Conservation (phyloP, 2,113 vertebrate species). For the Zosterops japonicus region DNA sequence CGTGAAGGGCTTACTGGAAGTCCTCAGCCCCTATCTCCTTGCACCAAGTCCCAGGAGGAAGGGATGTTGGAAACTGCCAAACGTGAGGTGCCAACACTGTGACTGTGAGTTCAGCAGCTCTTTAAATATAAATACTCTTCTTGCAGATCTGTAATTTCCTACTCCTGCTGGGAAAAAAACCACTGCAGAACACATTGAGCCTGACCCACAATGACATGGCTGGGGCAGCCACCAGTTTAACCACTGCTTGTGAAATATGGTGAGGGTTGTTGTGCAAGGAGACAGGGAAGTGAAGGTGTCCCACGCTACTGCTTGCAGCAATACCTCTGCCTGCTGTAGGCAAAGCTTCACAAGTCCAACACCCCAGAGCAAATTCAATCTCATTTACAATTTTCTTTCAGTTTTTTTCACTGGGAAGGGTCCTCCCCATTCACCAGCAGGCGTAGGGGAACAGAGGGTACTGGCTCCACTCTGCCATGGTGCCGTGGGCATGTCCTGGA, state of each 20-base stretch:
- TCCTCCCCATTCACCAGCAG: slow-evolving; percentile 79
- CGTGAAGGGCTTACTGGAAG: neutral
- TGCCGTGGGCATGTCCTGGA: slow-evolving; percentile 79
- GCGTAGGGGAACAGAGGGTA: slow-evolving; percentile 89
- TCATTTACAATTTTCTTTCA: slow-evolving; percentile 45
- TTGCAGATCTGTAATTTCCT: neutral
- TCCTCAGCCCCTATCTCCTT: neutral
- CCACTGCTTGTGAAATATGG: neutral
- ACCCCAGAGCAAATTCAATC: neutral
- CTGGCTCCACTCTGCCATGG: slow-evolving; percentile 87
- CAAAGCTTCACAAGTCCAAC: neutral
- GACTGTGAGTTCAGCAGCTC: neutral
- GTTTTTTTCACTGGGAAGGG: neutral
- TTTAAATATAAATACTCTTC: neutral
- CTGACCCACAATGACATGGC: neutral
- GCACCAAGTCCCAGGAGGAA: neutral
- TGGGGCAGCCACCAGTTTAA: neutral
- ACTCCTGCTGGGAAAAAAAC: neutral
- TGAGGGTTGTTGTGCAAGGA: neutral
- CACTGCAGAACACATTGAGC: neutral
- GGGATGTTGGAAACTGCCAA: neutral
- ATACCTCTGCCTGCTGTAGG: neutral
- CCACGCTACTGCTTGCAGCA: neutral
- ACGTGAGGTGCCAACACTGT: neutral
- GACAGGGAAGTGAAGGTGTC: neutral